phyloP scores from a whole-genome alignment of 1,140 invertebrate genomes.

The Bombus terrestris region DNA sequence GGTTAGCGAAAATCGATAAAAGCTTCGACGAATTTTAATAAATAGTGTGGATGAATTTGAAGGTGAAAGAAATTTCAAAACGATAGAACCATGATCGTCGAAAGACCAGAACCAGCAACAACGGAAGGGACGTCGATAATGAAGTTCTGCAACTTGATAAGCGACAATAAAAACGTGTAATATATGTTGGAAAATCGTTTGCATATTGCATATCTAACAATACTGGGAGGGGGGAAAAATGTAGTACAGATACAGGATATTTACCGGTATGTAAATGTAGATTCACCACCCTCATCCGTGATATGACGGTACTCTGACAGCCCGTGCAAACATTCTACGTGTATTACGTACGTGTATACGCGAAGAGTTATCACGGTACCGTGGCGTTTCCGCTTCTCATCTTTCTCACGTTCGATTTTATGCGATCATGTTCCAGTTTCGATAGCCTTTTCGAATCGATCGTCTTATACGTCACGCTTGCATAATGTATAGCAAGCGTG shows the following conservation, averaged over 20 bases:
- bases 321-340: background rate
- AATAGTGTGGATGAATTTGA: no score
- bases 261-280: conserved; percentile 21
- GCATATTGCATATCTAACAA: background rate
- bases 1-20: no score
- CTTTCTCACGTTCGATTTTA: conserved; percentile 21
- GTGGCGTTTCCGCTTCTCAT: conserved; percentile 28
- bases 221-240: no score
- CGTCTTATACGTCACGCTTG: background rate
- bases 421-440: conserved; percentile 11
- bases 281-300: conserved; percentile 7
- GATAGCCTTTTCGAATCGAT: background rate
- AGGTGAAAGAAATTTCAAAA: no score
- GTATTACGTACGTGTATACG: no score
- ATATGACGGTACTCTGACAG: background rate
- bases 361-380: conserved; percentile 1
- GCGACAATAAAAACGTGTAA: background rate
- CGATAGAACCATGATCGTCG: no score
- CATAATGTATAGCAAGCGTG: background rate
- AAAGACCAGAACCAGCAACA: background rate
- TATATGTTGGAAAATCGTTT: background rate
- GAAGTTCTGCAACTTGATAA: background rate
- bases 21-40: no score
- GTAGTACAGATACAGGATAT: background rate
- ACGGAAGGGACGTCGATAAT: background rate